phyloP scores from a whole-genome alignment of 2,888 invertebrate species.

The Lasioglossum oenotherae region DNA sequence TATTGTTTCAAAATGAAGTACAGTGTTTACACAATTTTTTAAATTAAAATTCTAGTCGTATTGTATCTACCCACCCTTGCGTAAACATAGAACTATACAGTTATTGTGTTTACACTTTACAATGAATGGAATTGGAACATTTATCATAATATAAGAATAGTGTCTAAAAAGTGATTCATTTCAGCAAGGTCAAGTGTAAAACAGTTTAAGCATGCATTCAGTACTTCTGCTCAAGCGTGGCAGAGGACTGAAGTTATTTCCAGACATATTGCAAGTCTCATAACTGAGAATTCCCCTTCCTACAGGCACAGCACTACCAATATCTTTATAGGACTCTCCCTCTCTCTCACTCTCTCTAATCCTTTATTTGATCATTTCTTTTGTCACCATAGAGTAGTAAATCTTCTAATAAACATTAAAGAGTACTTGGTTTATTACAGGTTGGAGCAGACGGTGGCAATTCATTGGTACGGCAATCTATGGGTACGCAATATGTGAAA shows the following conservation, averaged over 20 bases:
- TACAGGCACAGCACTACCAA: slow-evolving; percentile 36
- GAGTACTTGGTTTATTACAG: slow-evolving; percentile 84
- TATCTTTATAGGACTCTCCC: slow-evolving; percentile 19
- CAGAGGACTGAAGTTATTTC: slow-evolving; percentile 79
- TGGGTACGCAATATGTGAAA: slow-evolving; percentile 92
- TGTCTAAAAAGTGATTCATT: neutral
- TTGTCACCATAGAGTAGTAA: neutral
- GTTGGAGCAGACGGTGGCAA: slow-evolving; percentile 98
- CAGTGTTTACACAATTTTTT: neutral
- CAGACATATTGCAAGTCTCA: slow-evolving; percentile 71
- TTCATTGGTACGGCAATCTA: slow-evolving; percentile 93
- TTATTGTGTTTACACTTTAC: neutral
- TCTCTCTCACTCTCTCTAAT: neutral
- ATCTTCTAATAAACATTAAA: neutral
- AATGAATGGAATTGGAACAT: neutral
- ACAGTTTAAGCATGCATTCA: slow-evolving; percentile 30
- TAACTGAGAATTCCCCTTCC: slow-evolving; percentile 58
- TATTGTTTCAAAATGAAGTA: neutral
- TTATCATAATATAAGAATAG: slow-evolving; percentile 12
- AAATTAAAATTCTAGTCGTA: neutral
- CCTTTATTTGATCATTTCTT: neutral
- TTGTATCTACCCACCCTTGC: neutral
- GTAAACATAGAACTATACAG: neutral
- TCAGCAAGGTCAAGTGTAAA: slow-evolving; percentile 12
- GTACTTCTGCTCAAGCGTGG: slow-evolving; percentile 63